Evolutionary conservation across 2,888 invertebrate species (phyloP), one percentile per base, ranked within the genome.

Genomic region (Sarcophaga rosellei): DNA sequence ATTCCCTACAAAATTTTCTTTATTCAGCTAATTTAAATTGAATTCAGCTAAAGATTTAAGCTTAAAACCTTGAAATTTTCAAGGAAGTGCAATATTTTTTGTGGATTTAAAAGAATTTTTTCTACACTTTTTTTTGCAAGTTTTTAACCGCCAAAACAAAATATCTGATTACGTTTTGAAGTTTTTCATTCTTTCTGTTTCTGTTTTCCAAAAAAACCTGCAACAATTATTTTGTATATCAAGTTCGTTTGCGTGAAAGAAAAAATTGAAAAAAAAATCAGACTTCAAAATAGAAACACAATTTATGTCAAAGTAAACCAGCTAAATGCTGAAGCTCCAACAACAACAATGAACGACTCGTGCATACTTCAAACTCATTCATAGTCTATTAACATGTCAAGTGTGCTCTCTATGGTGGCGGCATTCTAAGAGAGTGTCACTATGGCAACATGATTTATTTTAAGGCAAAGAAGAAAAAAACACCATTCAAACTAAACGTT

Each of bases 371-470:
- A 76, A 76, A 61, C 73, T 82, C 76, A 82, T 76, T 82, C 70
- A 76, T 82, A 65, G 65, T 76, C 84, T 81, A 85, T 85, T 85
- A 82, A 85, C 82, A 82, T 82, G 85, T 85, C 85, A 85, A 81
- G 74, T 81, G 74, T 81, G 35, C 35, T 35, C 35, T 35, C 63
- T 84, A 53, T 76, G 12, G 59, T 76, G 70, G 81, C 81, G 81
- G 81, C 81, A 76, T 72, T 62, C 66, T 65, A 59, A 77, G 59
- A 76, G 65, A 63, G 63, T 80, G 80, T 72, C 69, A 66, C 59
- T 59, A 15, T 53, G 17, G 23, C 80, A 76, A 72, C 72, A 75
- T 70, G 61, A 85, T 63, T 81, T 85, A 81, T 80, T 17, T 45
- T 63, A 35, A 25, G 61, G 35, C 35, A 35, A 35, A 35, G 35